Base-by-base conservation (phyloP, 2,797 vertebrate genomes). In the Gadopsis bispinosus region DNA sequence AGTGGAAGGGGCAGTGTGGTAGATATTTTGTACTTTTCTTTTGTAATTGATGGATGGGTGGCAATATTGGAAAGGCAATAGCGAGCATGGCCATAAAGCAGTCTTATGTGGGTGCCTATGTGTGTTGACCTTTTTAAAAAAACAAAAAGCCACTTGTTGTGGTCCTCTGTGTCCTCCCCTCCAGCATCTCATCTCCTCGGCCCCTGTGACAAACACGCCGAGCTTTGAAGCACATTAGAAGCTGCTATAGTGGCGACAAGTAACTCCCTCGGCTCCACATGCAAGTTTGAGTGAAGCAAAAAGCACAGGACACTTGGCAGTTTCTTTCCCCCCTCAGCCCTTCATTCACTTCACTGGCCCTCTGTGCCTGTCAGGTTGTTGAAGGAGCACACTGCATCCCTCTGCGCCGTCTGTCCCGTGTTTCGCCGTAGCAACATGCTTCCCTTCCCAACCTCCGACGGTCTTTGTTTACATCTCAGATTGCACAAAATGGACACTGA, bases 21-120 rank as follows among this genome's bases (percentile, higher is more conserved):
- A 96, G 94, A 93, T 94, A 96, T 97, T 95, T 97, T 97, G 96
- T 97, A 94, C 90, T 89, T 92, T 91, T 90, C 78, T 93, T 94
- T 94, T 94, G 64, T 90, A 93, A 91, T 73, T 16, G 77, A 89
- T 35, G 81, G 73, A 84, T 62, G 87, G 87, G 69, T 81, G 83
- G 83, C 81, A 81, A 79, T 78, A 76, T 45, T 75, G 84, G 87
- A 80, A 88, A 91, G 91, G 91, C 89, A 89, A 91, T 91, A 90
- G 91, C 47, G 78, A 92, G 92, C 90, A 92, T 93, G 92, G 88
- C 81, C 77, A 75, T 88, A 80, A 83, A 87, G 71, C 88, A 89
- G 83, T 91, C 81, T 81, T 85, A 73, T 35, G 86, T 85, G 83
- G 65, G 86, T 87, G 89, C 69, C 55, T 85, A 80, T 87, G 84